Percentiles rank a stretch among this genome's conserved stretches.
phyloP scores from a whole-genome alignment of 2,888 invertebrate species.

The Calliscelio sp. region DNA sequence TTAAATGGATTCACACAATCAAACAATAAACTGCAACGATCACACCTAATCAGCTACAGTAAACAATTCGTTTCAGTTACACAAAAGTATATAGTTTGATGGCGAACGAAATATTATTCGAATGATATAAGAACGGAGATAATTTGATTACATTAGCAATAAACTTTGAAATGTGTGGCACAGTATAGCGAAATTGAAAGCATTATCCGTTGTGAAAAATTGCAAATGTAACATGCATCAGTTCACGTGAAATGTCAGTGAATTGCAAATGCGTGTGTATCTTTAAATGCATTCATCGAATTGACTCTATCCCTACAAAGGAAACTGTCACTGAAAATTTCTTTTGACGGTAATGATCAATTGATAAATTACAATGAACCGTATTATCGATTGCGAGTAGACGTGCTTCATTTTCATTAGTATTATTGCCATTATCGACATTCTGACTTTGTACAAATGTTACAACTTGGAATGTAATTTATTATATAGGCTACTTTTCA shows the following conservation, averaged over 20 bases:
- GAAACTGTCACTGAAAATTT: constrained; percentile 5
- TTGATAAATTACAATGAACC: constrained; percentile 31
- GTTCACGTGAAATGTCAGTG: constrained; percentile 20
- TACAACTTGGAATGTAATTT: constrained; percentile 19
- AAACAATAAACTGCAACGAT: too few relatives aligned
- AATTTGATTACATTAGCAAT: neutral
- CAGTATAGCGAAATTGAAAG: neutral
- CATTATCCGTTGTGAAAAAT: constrained; percentile 20
- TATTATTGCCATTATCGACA: constrained; percentile 20
- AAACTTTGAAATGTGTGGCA: neutral
- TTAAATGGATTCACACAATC: neutral
- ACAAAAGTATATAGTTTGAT: neutral
- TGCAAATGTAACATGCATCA: constrained; percentile 26
- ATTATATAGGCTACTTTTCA: too few relatives aligned
- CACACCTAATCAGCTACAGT: too few relatives aligned
- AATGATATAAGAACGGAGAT: neutral
- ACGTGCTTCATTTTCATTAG: constrained; percentile 33
- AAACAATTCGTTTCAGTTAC: too few relatives aligned
- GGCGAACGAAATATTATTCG: neutral
- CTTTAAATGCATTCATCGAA: constrained; percentile 14
- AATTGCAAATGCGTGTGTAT: constrained; percentile 10
- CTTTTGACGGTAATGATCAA: constrained; percentile 25
- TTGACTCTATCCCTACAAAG: neutral
- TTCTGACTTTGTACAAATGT: constrained; percentile 23
- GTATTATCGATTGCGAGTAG: constrained; percentile 15